Percentiles rank a stretch among this genome's conserved stretches.
phyloP scores from a whole-genome alignment of 2,888 invertebrate species.

The Dicranocentrus wangi region DNA sequence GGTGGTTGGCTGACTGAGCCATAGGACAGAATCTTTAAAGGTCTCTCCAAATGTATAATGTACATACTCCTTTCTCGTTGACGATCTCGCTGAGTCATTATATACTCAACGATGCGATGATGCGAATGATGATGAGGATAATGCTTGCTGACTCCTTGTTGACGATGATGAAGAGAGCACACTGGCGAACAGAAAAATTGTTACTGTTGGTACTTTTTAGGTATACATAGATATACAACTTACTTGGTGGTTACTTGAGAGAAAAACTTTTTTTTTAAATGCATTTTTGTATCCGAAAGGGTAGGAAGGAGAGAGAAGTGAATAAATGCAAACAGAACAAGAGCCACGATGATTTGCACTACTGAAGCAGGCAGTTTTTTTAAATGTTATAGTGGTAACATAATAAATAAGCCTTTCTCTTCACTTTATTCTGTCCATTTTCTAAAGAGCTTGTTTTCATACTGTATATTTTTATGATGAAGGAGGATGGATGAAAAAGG shows the following conservation, averaged over 20 bases:
- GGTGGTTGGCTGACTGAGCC: slow-evolving; percentile 20
- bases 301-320: background rate
- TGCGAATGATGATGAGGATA: slow-evolving; percentile 58
- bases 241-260: background rate
- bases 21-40: background rate
- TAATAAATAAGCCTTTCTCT: slow-evolving; percentile 7
- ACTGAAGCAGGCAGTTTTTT: slow-evolving; percentile 24
- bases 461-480: slow-evolving; percentile 14
- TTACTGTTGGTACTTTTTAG: slow-evolving; percentile 35
- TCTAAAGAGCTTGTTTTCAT: slow-evolving; percentile 22
- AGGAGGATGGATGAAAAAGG: background rate
- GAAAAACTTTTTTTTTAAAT: slow-evolving; percentile 3
- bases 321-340: slow-evolving; percentile 4
- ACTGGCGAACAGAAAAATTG: slow-evolving; percentile 33
- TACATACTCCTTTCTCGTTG: slow-evolving; percentile 15
- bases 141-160: slow-evolving; percentile 56
- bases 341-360: slow-evolving; percentile 45
- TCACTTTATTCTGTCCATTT: slow-evolving; percentile 30
- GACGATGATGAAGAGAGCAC: slow-evolving; percentile 44
- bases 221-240: too few relatives aligned
- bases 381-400: background rate
- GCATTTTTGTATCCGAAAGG: slow-evolving; percentile 6
- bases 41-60: background rate
- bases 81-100: slow-evolving; percentile 56
- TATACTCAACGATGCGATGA: slow-evolving; percentile 58